Percentiles rank a stretch among this genome's conserved stretches.
Conservation (phyloP, 1,140 invertebrate genomes). For the Lasioglossum baleicum region DNA sequence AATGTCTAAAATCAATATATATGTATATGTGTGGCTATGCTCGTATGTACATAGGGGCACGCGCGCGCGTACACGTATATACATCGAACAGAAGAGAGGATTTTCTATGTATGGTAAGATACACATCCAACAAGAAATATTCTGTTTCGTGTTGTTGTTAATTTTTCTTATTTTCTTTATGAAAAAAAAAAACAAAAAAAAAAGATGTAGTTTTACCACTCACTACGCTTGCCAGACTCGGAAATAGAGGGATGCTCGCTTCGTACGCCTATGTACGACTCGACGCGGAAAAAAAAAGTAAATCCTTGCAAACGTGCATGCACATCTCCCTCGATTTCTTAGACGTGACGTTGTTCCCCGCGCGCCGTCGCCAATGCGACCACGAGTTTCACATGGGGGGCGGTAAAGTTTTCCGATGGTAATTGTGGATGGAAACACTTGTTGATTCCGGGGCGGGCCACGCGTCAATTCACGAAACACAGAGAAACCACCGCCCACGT, state of each 20-base stretch:
- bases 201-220: conserved; percentile 65
- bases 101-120: conserved; percentile 22
- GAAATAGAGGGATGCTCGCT: conserved; percentile 79
- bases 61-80: conserved; percentile 22
- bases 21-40: conserved; percentile 18
- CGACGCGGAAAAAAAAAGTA: conserved; percentile 48
- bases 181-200: too few relatives aligned
- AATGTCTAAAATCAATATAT: not conserved
- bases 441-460: not conserved
- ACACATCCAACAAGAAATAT: conserved; percentile 62
- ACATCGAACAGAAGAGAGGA: conserved; percentile 35
- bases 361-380: not conserved
- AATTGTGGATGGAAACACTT: not conserved
- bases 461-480: conserved; percentile 1
- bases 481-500: not conserved
- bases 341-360: conserved; percentile 69
- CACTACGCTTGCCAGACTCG: conserved; percentile 77
- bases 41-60: conserved; percentile 26
- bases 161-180: too few relatives aligned
- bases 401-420: too few relatives aligned
- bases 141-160: conserved; percentile 40
- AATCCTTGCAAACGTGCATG: conserved; percentile 77
- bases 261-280: conserved; percentile 75
- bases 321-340: conserved; percentile 79
- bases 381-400: too few relatives aligned